Conservation (phyloP, 2,113 vertebrate species). For the Callorhinus ursinus region DNA sequence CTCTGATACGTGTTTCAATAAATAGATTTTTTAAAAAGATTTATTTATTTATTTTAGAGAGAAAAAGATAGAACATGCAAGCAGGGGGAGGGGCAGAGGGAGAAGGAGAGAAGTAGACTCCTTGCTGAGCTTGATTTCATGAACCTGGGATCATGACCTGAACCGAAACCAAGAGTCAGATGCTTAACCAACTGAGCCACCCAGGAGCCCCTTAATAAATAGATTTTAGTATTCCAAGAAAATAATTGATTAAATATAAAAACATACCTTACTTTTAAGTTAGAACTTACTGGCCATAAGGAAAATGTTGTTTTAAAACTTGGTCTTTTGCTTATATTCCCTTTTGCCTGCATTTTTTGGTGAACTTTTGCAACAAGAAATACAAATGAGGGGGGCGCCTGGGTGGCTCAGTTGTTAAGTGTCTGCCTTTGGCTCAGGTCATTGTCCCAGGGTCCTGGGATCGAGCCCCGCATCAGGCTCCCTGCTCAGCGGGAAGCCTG, state of each 20-base stretch:
- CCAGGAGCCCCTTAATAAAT: background rate
- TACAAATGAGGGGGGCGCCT: background rate
- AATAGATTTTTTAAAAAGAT: background rate
- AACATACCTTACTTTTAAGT: background rate
- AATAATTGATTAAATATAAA: background rate
- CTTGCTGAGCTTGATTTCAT: background rate
- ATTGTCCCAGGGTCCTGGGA: too few species aligned
- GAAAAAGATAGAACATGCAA: background rate
- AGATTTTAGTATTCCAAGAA: conserved; percentile 33
- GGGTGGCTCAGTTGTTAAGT: too few species aligned
- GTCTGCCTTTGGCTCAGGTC: too few species aligned
- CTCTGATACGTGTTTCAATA: background rate
- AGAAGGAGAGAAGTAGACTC: background rate
- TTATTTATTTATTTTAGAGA: background rate
- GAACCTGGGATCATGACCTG: background rate
- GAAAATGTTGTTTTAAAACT: background rate
- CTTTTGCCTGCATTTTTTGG: background rate
- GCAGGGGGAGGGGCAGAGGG: background rate
- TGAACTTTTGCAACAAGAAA: background rate
- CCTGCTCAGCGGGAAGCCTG: too few species aligned
- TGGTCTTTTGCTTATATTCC: background rate
- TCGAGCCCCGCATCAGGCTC: too few species aligned
- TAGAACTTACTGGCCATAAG: background rate
- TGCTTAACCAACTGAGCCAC: background rate
- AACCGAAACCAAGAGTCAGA: background rate